These are phyloP conservation scores for Microtus montanus DNA, from an alignment of 2,113 vertebrate species.

Conservation along the genomic window DNA sequence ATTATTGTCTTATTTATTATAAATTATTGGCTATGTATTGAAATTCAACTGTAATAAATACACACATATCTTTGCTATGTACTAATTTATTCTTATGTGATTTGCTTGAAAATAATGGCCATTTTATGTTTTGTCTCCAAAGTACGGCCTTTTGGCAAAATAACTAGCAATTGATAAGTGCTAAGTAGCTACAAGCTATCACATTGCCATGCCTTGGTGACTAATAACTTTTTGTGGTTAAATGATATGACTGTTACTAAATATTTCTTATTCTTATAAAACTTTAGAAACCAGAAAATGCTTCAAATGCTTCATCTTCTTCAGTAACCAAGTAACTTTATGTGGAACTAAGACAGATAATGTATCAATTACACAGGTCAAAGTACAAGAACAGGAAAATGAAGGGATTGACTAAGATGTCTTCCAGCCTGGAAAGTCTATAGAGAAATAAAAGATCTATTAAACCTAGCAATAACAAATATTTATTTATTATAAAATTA, in stretches of 20 bases:
- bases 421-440: slow-evolving; percentile 20
- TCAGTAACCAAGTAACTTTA: not conserved
- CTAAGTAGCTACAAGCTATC: not conserved
- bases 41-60: not conserved
- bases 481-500: too few relatives aligned
- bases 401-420: not conserved
- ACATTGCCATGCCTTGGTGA: not conserved
- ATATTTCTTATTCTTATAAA: not conserved
- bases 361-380: not conserved
- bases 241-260: not conserved
- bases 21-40: not conserved
- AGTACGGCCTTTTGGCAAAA: not conserved
- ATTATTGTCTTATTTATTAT: not conserved
- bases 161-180: not conserved
- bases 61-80: not conserved
- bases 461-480: not conserved
- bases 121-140: slow-evolving; percentile 25
- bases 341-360: not conserved
- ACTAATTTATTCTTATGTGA: not conserved
- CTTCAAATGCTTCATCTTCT: not conserved
- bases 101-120: not conserved
- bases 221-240: not conserved
- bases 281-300: not conserved
- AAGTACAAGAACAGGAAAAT: not conserved
- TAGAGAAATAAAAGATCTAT: not conserved